phyloP scores from a whole-genome alignment of 2,888 invertebrate genomes.

The Sesia bembeciformis region DNA sequence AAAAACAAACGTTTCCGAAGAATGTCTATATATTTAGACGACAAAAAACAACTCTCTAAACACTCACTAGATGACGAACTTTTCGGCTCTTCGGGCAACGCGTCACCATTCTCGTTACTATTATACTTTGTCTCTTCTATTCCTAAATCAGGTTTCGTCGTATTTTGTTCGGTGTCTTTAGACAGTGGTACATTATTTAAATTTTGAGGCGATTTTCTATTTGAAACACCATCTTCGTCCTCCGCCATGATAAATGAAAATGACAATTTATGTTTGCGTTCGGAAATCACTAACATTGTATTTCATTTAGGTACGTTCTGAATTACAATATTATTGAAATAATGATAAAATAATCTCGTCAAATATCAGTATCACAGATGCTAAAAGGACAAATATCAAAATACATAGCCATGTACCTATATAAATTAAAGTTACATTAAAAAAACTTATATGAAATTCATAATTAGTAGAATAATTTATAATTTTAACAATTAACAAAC shows the following conservation, averaged over 20 bases:
- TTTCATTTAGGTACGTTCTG: background rate
- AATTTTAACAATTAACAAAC: too few relatives aligned
- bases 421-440: too few relatives aligned
- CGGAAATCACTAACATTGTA: background rate
- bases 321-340: too few relatives aligned
- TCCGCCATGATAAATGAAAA: constrained; percentile 70
- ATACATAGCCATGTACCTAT: too few relatives aligned
- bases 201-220: constrained; percentile 65
- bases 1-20: constrained; percentile 31
- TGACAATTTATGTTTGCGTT: constrained; percentile 34
- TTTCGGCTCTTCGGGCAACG: constrained; percentile 45
- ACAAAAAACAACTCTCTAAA: constrained; percentile 63
- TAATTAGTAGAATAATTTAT: too few relatives aligned
- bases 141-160: constrained; percentile 60
- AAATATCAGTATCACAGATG: too few relatives aligned
- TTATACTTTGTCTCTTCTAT: constrained; percentile 65
- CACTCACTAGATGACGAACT: constrained; percentile 63
- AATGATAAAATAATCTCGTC: too few relatives aligned
- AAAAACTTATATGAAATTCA: too few relatives aligned
- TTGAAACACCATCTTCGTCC: constrained; percentile 68
- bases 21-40: constrained; percentile 53
- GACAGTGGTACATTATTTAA: constrained; percentile 44
- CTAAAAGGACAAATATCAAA: too few relatives aligned
- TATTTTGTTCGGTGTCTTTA: constrained; percentile 54
- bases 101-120: constrained; percentile 53